Conservation (phyloP, 2,888 invertebrate species). For the Nomada hirtipes region DNA sequence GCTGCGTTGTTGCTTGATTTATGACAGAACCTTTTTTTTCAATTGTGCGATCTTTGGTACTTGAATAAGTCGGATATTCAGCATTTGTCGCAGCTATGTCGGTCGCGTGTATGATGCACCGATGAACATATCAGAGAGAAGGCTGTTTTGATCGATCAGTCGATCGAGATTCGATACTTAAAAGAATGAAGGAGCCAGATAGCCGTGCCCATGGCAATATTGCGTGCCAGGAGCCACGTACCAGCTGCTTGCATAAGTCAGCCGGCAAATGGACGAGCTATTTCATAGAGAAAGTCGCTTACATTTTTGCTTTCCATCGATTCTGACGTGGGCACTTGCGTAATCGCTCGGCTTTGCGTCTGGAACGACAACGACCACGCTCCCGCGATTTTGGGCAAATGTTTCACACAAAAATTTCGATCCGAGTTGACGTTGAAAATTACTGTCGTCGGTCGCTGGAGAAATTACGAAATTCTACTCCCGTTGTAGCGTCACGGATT, state of each 20-base stretch:
- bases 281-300: slow-evolving; percentile 84
- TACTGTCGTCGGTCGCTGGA: background rate
- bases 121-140: too few species aligned
- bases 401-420: slow-evolving; percentile 1
- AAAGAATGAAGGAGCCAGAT: slow-evolving; percentile 9
- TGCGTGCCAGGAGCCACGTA: slow-evolving; percentile 71
- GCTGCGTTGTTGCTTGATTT: background rate
- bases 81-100: too few species aligned
- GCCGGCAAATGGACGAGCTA: slow-evolving; percentile 77
- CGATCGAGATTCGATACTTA: background rate
- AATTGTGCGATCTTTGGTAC: too few species aligned
- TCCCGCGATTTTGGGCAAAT: slow-evolving; percentile 51
- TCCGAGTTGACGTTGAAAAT: background rate
- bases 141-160: too few species aligned
- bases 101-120: too few species aligned
- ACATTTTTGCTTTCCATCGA: slow-evolving; percentile 82
- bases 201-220: slow-evolving; percentile 54
- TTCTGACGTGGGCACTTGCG: slow-evolving; percentile 69
- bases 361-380: slow-evolving; percentile 63
- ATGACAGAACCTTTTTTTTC: too few species aligned
- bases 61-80: too few species aligned
- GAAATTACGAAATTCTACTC: background rate
- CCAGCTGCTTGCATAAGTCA: slow-evolving; percentile 80
- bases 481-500: too few species aligned
- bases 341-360: slow-evolving; percentile 75